Percentiles rank a stretch among this genome's conserved stretches.
phyloP scores from a whole-genome alignment of 1,140 invertebrate genomes.

The Nasonia vitripennis region DNA sequence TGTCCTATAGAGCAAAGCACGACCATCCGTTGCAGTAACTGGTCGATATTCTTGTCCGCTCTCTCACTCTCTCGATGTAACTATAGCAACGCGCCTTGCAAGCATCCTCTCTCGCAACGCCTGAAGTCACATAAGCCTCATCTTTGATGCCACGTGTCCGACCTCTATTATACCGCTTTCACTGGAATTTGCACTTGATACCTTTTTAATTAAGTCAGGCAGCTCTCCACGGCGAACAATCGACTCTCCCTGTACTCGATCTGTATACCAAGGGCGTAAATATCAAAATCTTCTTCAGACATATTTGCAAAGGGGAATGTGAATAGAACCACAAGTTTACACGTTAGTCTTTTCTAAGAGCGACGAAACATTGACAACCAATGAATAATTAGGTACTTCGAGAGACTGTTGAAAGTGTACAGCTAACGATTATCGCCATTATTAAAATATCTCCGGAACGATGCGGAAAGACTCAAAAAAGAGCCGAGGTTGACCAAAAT shows the following conservation, averaged over 20 bases:
- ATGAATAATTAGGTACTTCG: background rate
- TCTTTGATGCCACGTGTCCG: slow-evolving; percentile 62
- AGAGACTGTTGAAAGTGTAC: background rate
- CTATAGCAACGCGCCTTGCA: slow-evolving; percentile 67
- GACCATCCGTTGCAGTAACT: slow-evolving; percentile 61
- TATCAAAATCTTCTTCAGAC: too few species aligned
- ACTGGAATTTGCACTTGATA: slow-evolving; percentile 24
- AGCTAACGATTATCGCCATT: background rate
- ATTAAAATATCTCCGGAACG: background rate
- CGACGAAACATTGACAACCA: background rate
- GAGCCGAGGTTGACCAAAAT: background rate
- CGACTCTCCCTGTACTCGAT: too few species aligned
- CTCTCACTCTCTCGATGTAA: slow-evolving; percentile 58
- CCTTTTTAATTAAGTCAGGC: slow-evolving; percentile 21
- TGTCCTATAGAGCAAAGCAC: slow-evolving; percentile 52
- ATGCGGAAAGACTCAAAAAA: background rate
- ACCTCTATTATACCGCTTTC: background rate
- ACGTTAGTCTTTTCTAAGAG: too few species aligned
- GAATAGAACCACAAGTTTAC: too few species aligned
- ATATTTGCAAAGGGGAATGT: too few species aligned
- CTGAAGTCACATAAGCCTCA: slow-evolving; percentile 64
- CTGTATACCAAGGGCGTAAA: too few species aligned
- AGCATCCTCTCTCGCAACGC: slow-evolving; percentile 59
- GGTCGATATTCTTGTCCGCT: slow-evolving; percentile 67
- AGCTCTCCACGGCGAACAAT: too few species aligned